phyloP scores from a whole-genome alignment of 1,140 invertebrate species.

The Dinoponera quadriceps region DNA sequence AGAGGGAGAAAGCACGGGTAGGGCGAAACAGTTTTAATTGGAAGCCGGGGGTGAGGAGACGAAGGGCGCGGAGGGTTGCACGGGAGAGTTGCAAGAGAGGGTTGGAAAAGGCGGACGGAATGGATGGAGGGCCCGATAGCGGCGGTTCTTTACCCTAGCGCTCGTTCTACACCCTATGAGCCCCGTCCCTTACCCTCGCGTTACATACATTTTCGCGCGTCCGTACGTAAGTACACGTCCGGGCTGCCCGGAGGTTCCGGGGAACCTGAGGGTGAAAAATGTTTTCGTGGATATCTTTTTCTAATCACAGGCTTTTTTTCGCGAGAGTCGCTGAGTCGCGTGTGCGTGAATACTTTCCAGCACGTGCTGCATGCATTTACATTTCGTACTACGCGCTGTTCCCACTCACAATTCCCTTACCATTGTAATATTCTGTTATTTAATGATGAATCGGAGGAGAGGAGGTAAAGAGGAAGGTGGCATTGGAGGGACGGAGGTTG shows the following conservation, averaged over 20 bases:
- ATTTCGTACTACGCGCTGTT: no score
- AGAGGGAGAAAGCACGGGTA: constrained; percentile 44
- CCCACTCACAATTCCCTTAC: no score
- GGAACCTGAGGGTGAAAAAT: not conserved
- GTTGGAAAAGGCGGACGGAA: not conserved
- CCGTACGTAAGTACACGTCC: constrained; percentile 24
- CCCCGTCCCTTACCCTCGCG: constrained; percentile 40
- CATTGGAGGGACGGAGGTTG: no score
- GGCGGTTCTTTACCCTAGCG: constrained; percentile 66
- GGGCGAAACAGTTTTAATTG: constrained; percentile 80
- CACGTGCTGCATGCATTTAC: no score
- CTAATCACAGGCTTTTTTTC: not conserved
- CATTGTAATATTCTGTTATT: no score
- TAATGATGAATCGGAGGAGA: no score
- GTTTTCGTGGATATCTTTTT: not conserved
- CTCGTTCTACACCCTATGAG: constrained; percentile 55
- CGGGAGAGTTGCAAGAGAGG: constrained; percentile 16
- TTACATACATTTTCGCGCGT: constrained; percentile 68
- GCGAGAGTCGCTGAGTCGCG: no score
- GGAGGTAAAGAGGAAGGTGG: no score
- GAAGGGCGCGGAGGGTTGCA: constrained; percentile 5
- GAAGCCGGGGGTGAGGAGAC: constrained; percentile 62
- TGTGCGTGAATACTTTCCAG: no score
- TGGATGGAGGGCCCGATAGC: constrained; percentile 51
- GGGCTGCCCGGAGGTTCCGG: not conserved